These are phyloP conservation scores for Myxocyprinus asiaticus DNA, from an alignment of 2,113 vertebrate species.

Conservation along the genomic window DNA sequence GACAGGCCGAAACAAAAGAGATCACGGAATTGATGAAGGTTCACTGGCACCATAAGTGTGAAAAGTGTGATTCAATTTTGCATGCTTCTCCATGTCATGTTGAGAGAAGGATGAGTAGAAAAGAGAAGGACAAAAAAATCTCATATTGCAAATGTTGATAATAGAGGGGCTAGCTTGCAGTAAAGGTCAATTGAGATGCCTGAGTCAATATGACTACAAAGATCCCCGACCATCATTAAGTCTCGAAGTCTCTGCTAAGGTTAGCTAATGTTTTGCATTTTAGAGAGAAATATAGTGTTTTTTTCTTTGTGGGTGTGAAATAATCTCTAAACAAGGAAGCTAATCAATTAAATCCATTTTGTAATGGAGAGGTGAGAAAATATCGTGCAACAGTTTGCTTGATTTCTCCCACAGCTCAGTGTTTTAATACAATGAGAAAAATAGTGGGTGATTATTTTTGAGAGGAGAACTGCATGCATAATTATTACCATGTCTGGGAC, in stretches of 20 bases:
- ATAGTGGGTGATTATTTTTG: constrained; percentile 24
- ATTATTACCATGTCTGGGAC: constrained; percentile 19
- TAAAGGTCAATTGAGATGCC: constrained; percentile 66
- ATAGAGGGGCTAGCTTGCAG: constrained; percentile 35
- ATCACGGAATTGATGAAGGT: constrained; percentile 65
- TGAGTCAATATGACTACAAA: constrained; percentile 57
- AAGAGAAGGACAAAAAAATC: constrained; percentile 44
- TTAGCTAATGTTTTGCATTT: constrained; percentile 20
- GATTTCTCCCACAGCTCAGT: background rate
- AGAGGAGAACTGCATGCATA: background rate
- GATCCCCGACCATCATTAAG: constrained; percentile 43
- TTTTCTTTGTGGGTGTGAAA: constrained; percentile 34
- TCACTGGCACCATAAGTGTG: constrained; percentile 57
- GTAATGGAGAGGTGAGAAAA: constrained; percentile 15
- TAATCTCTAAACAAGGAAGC: constrained; percentile 36
- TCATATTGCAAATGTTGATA: constrained; percentile 64
- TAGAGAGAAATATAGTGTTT: constrained; percentile 6
- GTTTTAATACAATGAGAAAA: constrained; percentile 22
- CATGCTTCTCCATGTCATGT: constrained; percentile 45
- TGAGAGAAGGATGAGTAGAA: background rate
- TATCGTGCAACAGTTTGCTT: constrained; percentile 30
- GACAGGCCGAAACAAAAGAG: constrained; percentile 67
- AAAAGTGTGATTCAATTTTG: constrained; percentile 67
- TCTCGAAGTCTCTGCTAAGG: constrained; percentile 17
- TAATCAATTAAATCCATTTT: constrained; percentile 47